phyloP scores from a whole-genome alignment of 2,113 vertebrate genomes.

The Hoplias malabaricus region DNA sequence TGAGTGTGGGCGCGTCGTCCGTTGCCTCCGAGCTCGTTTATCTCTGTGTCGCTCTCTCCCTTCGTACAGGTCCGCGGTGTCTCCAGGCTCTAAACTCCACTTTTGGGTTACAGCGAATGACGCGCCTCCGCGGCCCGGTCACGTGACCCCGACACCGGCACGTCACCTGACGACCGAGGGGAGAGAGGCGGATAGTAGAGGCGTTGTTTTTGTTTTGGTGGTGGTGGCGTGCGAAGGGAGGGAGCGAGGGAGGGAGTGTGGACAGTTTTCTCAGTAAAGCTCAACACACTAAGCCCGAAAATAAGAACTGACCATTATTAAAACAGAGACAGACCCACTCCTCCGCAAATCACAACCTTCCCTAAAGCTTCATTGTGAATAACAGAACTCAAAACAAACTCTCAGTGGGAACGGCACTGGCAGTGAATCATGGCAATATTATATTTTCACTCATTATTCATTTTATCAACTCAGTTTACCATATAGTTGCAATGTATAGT shows the following conservation, averaged over 20 bases:
- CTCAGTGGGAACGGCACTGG: too few relatives aligned
- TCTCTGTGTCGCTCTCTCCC: conserved; percentile 53
- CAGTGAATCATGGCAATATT: too few relatives aligned
- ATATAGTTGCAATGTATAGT: too few relatives aligned
- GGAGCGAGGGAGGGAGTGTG: not conserved
- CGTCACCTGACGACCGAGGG: not conserved
- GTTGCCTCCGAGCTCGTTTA: conserved; percentile 45
- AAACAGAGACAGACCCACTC: too few relatives aligned
- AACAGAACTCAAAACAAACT: too few relatives aligned
- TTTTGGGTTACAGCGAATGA: conserved; percentile 65
- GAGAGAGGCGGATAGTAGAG: not conserved
- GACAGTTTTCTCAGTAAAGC: too few relatives aligned
- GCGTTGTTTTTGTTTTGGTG: not conserved
- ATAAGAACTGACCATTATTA: too few relatives aligned
- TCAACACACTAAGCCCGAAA: too few relatives aligned
- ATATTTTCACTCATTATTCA: too few relatives aligned
- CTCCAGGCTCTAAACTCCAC: not conserved
- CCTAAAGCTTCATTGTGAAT: too few relatives aligned
- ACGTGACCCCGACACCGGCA: conserved; percentile 72
- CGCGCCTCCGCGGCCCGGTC: conserved; percentile 67
- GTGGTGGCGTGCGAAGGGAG: not conserved
- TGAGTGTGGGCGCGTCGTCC: conserved; percentile 56
- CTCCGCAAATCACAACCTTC: too few relatives aligned
- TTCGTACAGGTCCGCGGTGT: conserved; percentile 19
- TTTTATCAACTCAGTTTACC: too few relatives aligned